These are phyloP conservation scores for Clavelina lepadiformis DNA, from an alignment of 23 tunicate species.

Conservation along the genomic window DNA sequence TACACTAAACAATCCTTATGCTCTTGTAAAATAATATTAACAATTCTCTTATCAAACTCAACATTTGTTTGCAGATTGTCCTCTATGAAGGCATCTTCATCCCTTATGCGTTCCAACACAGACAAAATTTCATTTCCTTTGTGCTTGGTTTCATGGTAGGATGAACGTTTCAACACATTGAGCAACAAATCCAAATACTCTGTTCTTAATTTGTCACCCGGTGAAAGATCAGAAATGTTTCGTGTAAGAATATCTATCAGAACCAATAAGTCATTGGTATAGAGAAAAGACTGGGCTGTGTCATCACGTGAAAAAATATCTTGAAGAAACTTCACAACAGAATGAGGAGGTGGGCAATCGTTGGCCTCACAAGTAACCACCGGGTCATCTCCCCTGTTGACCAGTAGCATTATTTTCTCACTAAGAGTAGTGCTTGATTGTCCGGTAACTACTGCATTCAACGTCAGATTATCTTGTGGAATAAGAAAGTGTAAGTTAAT, in stretches of 20 bases:
- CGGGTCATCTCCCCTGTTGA: constrained; percentile 73
- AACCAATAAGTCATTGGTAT: constrained; percentile 85
- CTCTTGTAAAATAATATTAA: constrained; percentile 26
- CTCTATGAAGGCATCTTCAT: constrained; percentile 45
- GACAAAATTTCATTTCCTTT: constrained; percentile 31
- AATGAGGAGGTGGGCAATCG: constrained; percentile 30
- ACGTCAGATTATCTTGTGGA: constrained; percentile 45
- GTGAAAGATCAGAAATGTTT: constrained; percentile 63
- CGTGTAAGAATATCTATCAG: constrained; percentile 64
- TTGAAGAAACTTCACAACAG: constrained; percentile 78
- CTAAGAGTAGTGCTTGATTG: constrained; percentile 44
- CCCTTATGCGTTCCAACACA: constrained; percentile 31
- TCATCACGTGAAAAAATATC: constrained; percentile 64
- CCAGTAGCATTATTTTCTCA: constrained; percentile 71
- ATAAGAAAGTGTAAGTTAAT: constrained; percentile 72
- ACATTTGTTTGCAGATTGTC: constrained; percentile 6
- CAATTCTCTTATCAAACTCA: constrained; percentile 76
- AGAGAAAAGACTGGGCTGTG: constrained; percentile 43
- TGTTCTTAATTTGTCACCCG: constrained; percentile 58
- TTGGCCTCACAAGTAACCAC: background rate
- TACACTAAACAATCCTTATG: no score
- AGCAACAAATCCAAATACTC: constrained; percentile 74
- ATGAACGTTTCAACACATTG: constrained; percentile 23
- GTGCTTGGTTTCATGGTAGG: constrained; percentile 49
- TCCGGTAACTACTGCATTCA: constrained; percentile 25